These are phyloP conservation scores for Hirundo rustica DNA, from an alignment of 2,797 vertebrate genomes.

Conservation along the genomic window DNA sequence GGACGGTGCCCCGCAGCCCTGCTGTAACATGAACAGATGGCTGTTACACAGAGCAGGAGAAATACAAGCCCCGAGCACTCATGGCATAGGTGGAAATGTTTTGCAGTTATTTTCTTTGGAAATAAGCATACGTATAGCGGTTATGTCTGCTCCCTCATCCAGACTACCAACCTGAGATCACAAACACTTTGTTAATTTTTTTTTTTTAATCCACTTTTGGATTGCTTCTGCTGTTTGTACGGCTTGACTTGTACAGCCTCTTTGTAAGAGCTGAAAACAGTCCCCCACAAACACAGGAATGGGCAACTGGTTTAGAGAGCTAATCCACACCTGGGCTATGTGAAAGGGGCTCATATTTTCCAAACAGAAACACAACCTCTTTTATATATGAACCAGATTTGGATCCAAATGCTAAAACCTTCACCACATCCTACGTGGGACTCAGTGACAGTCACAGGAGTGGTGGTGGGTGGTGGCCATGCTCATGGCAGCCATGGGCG, in stretches of 20 bases:
- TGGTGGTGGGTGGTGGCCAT: neutral
- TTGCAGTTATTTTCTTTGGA: slow-evolving; percentile 58
- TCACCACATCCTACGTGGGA: slow-evolving; percentile 31
- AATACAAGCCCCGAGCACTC: slow-evolving; percentile 16
- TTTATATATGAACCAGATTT: slow-evolving; percentile 74
- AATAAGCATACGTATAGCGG: slow-evolving; percentile 1
- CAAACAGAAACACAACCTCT: slow-evolving; percentile 71
- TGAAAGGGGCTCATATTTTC: slow-evolving; percentile 73
- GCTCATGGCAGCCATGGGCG: rapidly evolving
- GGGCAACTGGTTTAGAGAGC: slow-evolving; percentile 70
- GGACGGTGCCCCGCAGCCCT: neutral
- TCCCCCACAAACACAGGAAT: slow-evolving; percentile 60
- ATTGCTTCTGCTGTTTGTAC: slow-evolving; percentile 71
- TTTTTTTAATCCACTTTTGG: slow-evolving; percentile 56
- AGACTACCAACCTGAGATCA: slow-evolving; percentile 70
- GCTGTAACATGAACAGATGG: neutral
- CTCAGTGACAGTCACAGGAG: neutral
- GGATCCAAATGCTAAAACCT: slow-evolving; percentile 54
- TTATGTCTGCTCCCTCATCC: slow-evolving; percentile 62
- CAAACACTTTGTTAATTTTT: slow-evolving; percentile 70
- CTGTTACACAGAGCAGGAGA: neutral
- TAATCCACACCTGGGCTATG: slow-evolving; percentile 76
- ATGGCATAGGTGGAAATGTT: neutral
- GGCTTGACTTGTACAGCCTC: slow-evolving; percentile 67
- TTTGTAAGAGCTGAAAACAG: slow-evolving; percentile 74